Base-by-base conservation (phyloP, 2,797 vertebrate genomes). In the Margarornis squamiger region DNA sequence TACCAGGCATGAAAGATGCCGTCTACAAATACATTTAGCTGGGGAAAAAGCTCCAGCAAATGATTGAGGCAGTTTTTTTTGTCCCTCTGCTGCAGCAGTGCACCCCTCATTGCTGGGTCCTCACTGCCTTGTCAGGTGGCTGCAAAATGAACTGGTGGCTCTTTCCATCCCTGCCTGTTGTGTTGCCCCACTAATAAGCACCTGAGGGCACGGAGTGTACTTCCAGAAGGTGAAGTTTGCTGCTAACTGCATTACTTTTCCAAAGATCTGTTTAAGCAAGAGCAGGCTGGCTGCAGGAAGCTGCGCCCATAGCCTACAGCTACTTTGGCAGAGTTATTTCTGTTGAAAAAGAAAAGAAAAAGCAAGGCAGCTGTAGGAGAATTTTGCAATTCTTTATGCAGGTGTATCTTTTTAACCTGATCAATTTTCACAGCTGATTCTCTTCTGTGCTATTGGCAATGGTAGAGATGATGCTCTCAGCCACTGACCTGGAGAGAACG, bases 241-340 rank as follows among this genome's bases (percentile, higher is more conserved):
- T 75, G 45, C 67, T 76, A 93, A 90, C 76, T 61, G 52, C 32
- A 13, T 94, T 92, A 81, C 65, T 95, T 71, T 84, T 83, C 88
- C 55, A 49, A 75, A 92, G 91, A 63, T 71, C 75, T 52, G 12
- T 74, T 93, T 70, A 82, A 81, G 73, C 4, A 38, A 43, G 82
- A 75, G 32, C 46, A 66, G 63, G 21, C 59, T 93, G 57, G 55
- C 82, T 94, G 73, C 54, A 73, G 83, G 83, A 79, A 48, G 63
- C 74, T 82, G 49, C 39, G 59, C 59, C 2, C 23, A 55, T 95
- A 78, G 88, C 92, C 84, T 86, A 22, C 63, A 92, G 95, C 87
- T 72, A 72, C 82, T 78, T 72, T 30, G 39, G 82, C 26, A 59
- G 65, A 78, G 54, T 46, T 86, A 52, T 55, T 94, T 85, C 74